Base-by-base conservation (phyloP, 2,113 vertebrate genomes). In the Dromas ardeola region DNA sequence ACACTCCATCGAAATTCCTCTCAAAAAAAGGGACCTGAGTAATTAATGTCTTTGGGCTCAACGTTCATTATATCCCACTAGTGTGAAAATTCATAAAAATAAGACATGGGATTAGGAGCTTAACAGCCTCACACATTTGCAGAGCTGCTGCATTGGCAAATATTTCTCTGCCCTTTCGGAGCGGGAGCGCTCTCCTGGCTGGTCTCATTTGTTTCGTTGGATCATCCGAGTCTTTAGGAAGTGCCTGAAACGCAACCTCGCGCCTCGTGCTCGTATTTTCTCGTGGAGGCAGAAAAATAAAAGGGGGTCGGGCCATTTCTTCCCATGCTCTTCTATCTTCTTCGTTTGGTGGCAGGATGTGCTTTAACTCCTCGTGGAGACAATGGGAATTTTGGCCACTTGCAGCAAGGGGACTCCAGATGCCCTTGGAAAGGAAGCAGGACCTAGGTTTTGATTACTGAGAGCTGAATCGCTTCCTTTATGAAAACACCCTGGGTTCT, bases 11-110 rank as follows among this genome's bases (percentile, higher is more conserved):
- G 93, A 97, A 97, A 96, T 91, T 97, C 97, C 93, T 96, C 88
- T 93, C 87, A 70, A 91, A 95, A 95, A 97, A 97, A 97, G 63
- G 82, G 88, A 70, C 93, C 87, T 0, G 5, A 89, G 87, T 94
- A 95, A 95, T 98, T 96, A 96, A 97, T 95, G 90, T 97, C 87
- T 95, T 97, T 93, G 93, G 91, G 94, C 80, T 97, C 90, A 88
- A 40, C 18, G 29, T 92, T 95, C 92, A 74, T 96, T 96, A 93
- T 92, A 93, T 76, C 89, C 91, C 88, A 94, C 89, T 94, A 96
- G 94, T 95, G 92, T 95, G 94, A 95, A 97, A 97, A 95, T 95
- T 94, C 40, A 90, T 92, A 93, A 93, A 96, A 95, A 78, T 77
- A 96, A 91, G 94, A 97, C 67, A 83, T 50, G 81, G 87, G 92